Percentiles rank a stretch among this genome's conserved stretches.
phyloP scores from a whole-genome alignment of 2,888 invertebrate species.

The Lasioglossum villosulum region DNA sequence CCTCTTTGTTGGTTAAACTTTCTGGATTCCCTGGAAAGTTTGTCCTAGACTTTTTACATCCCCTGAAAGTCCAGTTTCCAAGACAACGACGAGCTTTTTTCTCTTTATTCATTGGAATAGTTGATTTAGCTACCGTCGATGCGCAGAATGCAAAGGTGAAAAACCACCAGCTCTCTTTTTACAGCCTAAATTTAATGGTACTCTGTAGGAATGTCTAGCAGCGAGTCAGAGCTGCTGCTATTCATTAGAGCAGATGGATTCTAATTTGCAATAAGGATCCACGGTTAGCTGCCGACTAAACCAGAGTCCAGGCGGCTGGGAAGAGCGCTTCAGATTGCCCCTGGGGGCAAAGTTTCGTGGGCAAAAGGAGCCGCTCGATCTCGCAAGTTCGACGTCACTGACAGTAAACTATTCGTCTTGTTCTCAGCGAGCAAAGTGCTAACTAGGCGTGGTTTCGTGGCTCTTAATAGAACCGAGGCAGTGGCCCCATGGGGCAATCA shows the following conservation, averaged over 20 bases:
- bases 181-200: not conserved
- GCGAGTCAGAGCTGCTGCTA: not conserved
- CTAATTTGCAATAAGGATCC: not conserved
- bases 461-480: slow-evolving; percentile 1
- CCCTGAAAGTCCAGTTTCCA: not conserved
- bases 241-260: not conserved
- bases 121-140: not conserved
- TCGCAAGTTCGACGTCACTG: not conserved
- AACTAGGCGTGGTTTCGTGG: slow-evolving; percentile 11
- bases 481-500: slow-evolving; percentile 1
- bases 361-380: not conserved
- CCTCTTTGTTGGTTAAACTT: not conserved
- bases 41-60: not conserved
- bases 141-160: not conserved
- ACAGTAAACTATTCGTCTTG: slow-evolving; percentile 14
- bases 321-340: not conserved
- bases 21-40: not conserved
- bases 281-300: not conserved
- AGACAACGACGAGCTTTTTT: not conserved
- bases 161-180: not conserved
- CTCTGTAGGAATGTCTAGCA: not conserved
- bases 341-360: not conserved
- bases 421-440: slow-evolving; percentile 1
- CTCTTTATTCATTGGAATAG: not conserved
- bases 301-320: not conserved